phyloP scores from a whole-genome alignment of 1,140 invertebrate genomes.

The Drosophila kurseongensis region DNA sequence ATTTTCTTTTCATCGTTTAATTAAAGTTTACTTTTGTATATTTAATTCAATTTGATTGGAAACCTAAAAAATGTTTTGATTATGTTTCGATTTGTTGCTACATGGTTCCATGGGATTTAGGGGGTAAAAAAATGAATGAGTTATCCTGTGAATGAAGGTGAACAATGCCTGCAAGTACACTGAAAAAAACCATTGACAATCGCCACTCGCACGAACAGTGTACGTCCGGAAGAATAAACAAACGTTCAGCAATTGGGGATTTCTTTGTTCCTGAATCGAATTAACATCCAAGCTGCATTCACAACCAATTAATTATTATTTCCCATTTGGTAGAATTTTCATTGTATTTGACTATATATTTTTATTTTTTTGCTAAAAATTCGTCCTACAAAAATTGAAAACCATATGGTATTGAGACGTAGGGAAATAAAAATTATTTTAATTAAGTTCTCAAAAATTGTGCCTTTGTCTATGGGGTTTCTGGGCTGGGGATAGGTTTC shows the following conservation, averaged over 20 bases:
- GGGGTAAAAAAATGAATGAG: conserved; percentile 27
- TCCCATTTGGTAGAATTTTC: conserved; percentile 42
- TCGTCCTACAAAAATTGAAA: conserved; percentile 46
- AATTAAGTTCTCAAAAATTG: conserved; percentile 52
- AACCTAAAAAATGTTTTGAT: conserved; percentile 82
- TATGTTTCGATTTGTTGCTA: conserved; percentile 78
- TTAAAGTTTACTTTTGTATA: conserved; percentile 65
- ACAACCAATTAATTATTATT: conserved; percentile 82
- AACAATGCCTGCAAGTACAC: conserved; percentile 31
- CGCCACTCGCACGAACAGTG: conserved; percentile 32
- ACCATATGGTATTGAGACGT: conserved; percentile 38
- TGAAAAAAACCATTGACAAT: conserved; percentile 40
- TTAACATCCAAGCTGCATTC: conserved; percentile 75
- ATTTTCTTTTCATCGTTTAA: conserved; percentile 46
- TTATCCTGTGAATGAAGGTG: conserved; percentile 29
- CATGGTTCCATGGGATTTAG: conserved; percentile 47
- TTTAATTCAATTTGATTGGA: conserved; percentile 76
- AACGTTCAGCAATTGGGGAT: conserved; percentile 68
- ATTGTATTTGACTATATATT: conserved; percentile 28
- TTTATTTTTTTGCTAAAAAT: conserved; percentile 31
- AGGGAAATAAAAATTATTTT: conserved; percentile 38
- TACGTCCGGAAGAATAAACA: conserved; percentile 39
- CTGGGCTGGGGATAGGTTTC: conserved; percentile 26
- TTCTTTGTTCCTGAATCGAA: conserved; percentile 66
- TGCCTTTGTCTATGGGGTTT: conserved; percentile 59